Evolutionary conservation across 2,888 invertebrate species (phyloP), one percentile per base, ranked within the genome.

Genomic region (Nephrocerus scutellatus): DNA sequence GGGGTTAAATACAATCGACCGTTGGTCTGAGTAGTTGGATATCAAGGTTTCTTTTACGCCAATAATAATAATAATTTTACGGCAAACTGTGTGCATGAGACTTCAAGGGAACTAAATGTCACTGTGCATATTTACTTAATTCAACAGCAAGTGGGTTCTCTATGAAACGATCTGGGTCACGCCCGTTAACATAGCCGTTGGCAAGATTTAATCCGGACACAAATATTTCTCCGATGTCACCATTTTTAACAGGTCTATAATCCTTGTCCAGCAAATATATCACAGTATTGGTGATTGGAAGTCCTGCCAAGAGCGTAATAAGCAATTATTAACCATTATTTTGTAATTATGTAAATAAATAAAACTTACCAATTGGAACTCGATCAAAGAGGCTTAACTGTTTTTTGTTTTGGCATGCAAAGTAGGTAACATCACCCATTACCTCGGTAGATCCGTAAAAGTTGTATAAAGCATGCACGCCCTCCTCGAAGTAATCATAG

Each of bases 401-500:
- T 5, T 72, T 72, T 10, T 69, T 58, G 33, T 71, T 74, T 41
- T 74, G 75, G 52, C 89, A 71, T 1, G 81, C 72, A 51, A 82
- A 80, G 55, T 77, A 89, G 0, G 89, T 88, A 3, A 91, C 88
- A 59, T 90, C 91, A 0, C 88, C 91, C 83, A 90, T 89, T 1
- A 89, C 80, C 63, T 92, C 92, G 0, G 91, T 90, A 49, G 89
- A 88, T 0, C 92, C 92, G 56, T 90, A 91, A 59, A 90, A 89
- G 60, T 91, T 92, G 36, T 86, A 87, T 25, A 92, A 67, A 12
- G 74, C 72, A 45, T 82, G 80, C 1, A 71, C 66, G 8, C 76
- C 73, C 38, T 74, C 74, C n/a, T 76, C 72, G 48, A 88, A 87
- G 47, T 80, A 76, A 22, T 75, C 71, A 62, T 87, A 87, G 70